Percentiles rank a stretch among this genome's conserved stretches.
These are phyloP conservation scores for Parazoanthus swiftii DNA, from an alignment of 92 coral and sea anemone genomes.

Conservation along the genomic window DNA sequence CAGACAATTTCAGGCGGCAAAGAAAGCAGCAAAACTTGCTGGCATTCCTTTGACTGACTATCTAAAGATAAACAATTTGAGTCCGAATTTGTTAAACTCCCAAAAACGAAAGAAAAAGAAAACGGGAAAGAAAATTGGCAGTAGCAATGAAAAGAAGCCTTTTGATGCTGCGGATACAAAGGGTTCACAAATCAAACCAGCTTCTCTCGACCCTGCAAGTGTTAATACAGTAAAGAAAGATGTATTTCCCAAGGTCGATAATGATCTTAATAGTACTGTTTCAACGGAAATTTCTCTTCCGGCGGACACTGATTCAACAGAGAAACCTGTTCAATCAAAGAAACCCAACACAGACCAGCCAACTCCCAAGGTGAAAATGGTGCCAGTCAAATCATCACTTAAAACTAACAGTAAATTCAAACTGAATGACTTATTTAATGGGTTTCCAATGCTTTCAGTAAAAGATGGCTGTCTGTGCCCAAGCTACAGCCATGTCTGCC, in stretches of 20 bases:
- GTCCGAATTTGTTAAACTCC: neutral
- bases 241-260: neutral
- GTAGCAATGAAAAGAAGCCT: neutral
- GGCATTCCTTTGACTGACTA: conserved; percentile 6
- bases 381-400: conserved; percentile 30
- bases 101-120: conserved; percentile 34
- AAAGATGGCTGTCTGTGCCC: conserved; percentile 61
- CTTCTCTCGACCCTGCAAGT: neutral
- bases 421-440: conserved; percentile 63
- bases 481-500: conserved; percentile 51
- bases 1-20: conserved; percentile 9
- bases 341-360: neutral
- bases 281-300: neutral
- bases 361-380: conserved; percentile 11
- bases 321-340: neutral
- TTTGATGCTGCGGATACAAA: neutral
- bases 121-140: neutral
- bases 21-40: conserved; percentile 15
- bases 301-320: neutral
- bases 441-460: conserved; percentile 56
- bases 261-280: neutral
- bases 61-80: conserved; percentile 14
- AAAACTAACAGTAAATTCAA: conserved; percentile 65
- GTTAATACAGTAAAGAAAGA: neutral
- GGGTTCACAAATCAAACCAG: neutral